Base-by-base conservation (phyloP, 2,113 vertebrate genomes). In the Bothrops jararaca region DNA sequence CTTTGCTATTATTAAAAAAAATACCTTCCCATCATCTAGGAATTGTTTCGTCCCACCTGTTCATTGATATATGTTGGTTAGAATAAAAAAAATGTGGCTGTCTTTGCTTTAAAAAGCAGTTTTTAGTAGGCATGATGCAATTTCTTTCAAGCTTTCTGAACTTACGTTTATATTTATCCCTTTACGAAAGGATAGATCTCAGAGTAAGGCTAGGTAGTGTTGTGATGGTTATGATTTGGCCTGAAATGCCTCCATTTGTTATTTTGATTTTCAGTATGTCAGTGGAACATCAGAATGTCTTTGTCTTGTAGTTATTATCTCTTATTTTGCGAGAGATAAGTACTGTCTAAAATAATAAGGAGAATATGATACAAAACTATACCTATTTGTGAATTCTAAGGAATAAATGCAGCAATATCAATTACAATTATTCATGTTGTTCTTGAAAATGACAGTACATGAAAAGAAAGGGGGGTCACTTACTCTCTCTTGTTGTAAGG, bases 321-420 rank as follows among this genome's bases (percentile, higher is more conserved):
- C 93, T 96, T 90, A 89, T 94, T 96, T 96, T 90, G 92, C 86
- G 80, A 57, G 96, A 96, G 94, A 95, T 64, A 48, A 96, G 87
- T 95, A 94, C 74, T 74, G 18, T 93, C 92, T 96, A 80, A 96
- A 96, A 5, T 92, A 96, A 96, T 94, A 96, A 97, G 87, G 96
- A 93, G 93, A 92, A 91, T 90, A 94, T 94, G 93, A 91, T 89
- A 87, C 94, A 95, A 93, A 88, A 91, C 80, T 92, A 88, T 92
- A 94, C 94, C 93, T 97, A 96, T 95, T 97, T 96, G 96, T 96
- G 97, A 96, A 97, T 97, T 93, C 97, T 96, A 94, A 95, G 94
- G 94, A 96, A 97, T 95, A 97, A 97, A 97, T 95, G 94, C 93
- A 95, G 94, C 64, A 96, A 97, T 97, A 97, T 96, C 95, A 96